Conservation (phyloP, 1,140 invertebrate species). For the Nasonia vitripennis region DNA sequence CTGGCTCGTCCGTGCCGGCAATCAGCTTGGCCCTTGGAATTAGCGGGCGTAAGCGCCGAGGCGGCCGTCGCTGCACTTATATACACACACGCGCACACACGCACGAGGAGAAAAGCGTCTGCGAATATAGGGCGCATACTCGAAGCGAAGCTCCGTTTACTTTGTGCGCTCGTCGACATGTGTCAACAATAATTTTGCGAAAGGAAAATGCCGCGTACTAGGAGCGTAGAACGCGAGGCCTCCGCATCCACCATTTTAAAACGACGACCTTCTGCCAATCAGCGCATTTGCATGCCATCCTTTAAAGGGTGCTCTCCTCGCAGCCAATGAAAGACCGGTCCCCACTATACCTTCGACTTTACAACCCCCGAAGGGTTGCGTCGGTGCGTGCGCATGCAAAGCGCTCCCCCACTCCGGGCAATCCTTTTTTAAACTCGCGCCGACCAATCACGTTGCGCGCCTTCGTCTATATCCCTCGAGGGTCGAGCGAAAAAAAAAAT, state of each 20-base stretch:
- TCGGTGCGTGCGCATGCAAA: conserved; percentile 38
- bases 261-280: conserved; percentile 15
- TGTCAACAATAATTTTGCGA: no score
- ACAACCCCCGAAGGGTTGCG: conserved; percentile 21
- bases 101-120: not conserved
- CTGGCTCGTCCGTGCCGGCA: conserved; percentile 59
- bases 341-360: conserved; percentile 20
- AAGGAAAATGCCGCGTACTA: no score
- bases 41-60: conserved; percentile 55
- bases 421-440: conserved; percentile 25
- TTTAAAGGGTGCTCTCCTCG: not conserved
- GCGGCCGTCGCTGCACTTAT: not conserved
- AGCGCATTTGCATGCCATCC: conserved; percentile 27
- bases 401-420: not conserved
- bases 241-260: conserved; percentile 6
- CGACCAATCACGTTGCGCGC: not conserved
- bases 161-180: no score
- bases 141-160: conserved; percentile 31
- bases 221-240: not conserved
- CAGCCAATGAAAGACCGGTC: not conserved
- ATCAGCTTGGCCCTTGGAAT: conserved; percentile 64
- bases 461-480: not conserved
- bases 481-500: conserved; percentile 13
- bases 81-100: not conserved
- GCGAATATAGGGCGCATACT: no score